These are phyloP conservation scores for Psylliodes chrysocephalus DNA, from an alignment of 2,888 invertebrate genomes.

Conservation along the genomic window DNA sequence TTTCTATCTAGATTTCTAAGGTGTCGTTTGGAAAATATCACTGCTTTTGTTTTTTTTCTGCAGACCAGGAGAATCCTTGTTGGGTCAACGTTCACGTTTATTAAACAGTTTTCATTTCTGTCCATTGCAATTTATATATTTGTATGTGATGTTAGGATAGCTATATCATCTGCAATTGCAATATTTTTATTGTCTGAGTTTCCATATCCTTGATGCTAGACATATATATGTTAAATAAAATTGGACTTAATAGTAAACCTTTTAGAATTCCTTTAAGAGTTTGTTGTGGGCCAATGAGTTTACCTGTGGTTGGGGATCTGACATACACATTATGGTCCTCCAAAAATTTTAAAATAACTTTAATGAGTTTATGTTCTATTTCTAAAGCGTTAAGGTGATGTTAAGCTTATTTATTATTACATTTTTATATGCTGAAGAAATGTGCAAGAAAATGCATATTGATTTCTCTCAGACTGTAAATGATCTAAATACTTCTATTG, in stretches of 20 bases:
- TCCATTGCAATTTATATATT: background rate
- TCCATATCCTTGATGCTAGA: conserved; percentile 1
- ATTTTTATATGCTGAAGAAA: conserved; percentile 17
- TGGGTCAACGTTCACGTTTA: conserved; percentile 6
- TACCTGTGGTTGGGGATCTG: background rate
- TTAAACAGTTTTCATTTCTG: conserved; percentile 10
- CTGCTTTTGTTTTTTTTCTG: conserved; percentile 23
- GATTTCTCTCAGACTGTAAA: conserved; percentile 1
- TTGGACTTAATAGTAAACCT: conserved; percentile 19
- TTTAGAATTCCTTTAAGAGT: conserved; percentile 14
- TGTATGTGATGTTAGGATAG: background rate
- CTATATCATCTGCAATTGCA: conserved; percentile 24
- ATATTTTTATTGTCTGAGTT: conserved; percentile 3
- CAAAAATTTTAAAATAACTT: conserved; percentile 4
- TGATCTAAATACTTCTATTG: background rate
- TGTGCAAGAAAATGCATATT: conserved; percentile 4
- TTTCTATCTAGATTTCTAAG: background rate
- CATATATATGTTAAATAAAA: conserved; percentile 27
- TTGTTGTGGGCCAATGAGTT: conserved; percentile 5
- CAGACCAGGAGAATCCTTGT: conserved; percentile 17
- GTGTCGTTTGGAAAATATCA: conserved; percentile 27
- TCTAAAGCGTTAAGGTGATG: background rate
- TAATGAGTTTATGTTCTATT: background rate
- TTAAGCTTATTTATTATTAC: background rate
- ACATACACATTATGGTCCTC: conserved; percentile 4